These are phyloP conservation scores for Tyria jacobaeae DNA, from an alignment of 2,888 invertebrate genomes.

Conservation along the genomic window DNA sequence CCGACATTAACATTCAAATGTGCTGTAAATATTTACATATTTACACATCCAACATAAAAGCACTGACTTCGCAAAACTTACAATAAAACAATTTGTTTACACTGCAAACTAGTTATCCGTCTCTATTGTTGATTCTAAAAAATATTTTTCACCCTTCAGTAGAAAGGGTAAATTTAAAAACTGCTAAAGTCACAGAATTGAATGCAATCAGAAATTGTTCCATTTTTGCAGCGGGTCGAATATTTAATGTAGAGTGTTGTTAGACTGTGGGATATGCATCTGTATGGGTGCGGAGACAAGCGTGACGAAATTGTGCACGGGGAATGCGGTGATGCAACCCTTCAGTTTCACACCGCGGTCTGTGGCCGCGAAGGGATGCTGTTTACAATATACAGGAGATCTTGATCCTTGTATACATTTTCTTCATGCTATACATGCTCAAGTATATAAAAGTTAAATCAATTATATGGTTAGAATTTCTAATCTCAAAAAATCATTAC, in stretches of 20 bases:
- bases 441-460: neutral
- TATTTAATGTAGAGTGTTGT: slow-evolving; percentile 20
- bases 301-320: slow-evolving; percentile 77
- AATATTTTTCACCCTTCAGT: slow-evolving; percentile 69
- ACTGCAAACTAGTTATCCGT: slow-evolving; percentile 79
- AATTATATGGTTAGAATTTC: slow-evolving; percentile 8
- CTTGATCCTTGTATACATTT: slow-evolving; percentile 55
- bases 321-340: slow-evolving; percentile 79
- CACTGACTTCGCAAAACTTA: slow-evolving; percentile 57
- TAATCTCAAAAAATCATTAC: too few relatives aligned
- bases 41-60: slow-evolving; percentile 48
- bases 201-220: neutral
- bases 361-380: slow-evolving; percentile 73
- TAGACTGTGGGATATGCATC: slow-evolving; percentile 42
- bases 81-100: slow-evolving; percentile 82
- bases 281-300: slow-evolving; percentile 64
- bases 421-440: neutral
- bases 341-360: slow-evolving; percentile 74
- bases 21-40: slow-evolving; percentile 38
- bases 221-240: slow-evolving; percentile 29
- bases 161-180: slow-evolving; percentile 59
- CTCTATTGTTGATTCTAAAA: slow-evolving; percentile 77
- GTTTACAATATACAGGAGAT: slow-evolving; percentile 22
- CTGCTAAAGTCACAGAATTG: slow-evolving; percentile 49
- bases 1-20: slow-evolving; percentile 38